Conservation (phyloP, 2,888 invertebrate genomes). For the Melieria omissa region DNA sequence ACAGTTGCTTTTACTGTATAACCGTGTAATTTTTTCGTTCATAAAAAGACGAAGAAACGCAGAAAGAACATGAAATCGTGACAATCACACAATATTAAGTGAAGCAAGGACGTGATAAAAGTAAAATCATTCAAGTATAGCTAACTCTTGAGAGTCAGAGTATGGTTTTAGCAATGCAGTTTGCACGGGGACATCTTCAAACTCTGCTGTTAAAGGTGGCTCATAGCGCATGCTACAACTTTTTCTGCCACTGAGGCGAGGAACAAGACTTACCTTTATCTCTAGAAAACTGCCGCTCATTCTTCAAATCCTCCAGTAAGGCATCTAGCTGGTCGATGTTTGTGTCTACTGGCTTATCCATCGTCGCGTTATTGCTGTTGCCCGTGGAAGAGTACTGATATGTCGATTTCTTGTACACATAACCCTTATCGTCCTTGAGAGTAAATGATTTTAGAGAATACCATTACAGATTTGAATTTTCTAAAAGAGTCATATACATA, state of each 20-base stretch:
- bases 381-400: slow-evolving; percentile 64
- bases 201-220: neutral
- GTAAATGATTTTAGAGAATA: neutral
- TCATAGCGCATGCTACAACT: neutral
- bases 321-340: slow-evolving; percentile 82
- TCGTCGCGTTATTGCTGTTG: slow-evolving; percentile 51
- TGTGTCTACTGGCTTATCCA: slow-evolving; percentile 63
- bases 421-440: slow-evolving; percentile 60
- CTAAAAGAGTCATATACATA: slow-evolving; percentile 40
- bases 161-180: too few relatives aligned
- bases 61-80: too few relatives aligned
- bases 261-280: slow-evolving; percentile 52
- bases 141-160: too few relatives aligned
- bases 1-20: too few relatives aligned
- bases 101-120: too few relatives aligned
- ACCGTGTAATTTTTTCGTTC: too few relatives aligned
- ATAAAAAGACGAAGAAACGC: too few relatives aligned
- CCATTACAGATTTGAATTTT: neutral
- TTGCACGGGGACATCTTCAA: too few relatives aligned
- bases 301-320: slow-evolving; percentile 78
- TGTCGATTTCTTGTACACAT: slow-evolving; percentile 63
- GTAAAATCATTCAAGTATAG: too few relatives aligned
- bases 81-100: too few relatives aligned
- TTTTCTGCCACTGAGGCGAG: neutral
- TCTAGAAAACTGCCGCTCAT: slow-evolving; percentile 63